Evolutionary conservation across 1,140 invertebrate species (phyloP), one percentile per base, ranked within the genome.

Genomic region (Steinernema feltiae): DNA sequence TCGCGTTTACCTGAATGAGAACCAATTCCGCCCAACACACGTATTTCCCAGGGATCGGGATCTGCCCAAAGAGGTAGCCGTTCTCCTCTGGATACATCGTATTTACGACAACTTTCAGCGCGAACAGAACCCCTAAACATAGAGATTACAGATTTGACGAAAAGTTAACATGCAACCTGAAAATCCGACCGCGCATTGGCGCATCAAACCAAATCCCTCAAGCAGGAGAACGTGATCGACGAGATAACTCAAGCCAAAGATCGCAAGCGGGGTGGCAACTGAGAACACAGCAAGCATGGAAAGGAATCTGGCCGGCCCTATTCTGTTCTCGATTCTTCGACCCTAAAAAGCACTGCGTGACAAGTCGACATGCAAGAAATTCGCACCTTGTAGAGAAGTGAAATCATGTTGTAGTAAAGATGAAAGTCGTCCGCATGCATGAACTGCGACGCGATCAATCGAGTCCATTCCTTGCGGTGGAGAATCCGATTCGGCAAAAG

Each of bases 321-420:
- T 90, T 77, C 87, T 87, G 2, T 85, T 87, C 82, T 92, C 91
- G 0, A 88, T 76, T 30, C 73, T 76, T 15, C 77, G 77, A 18
- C 77, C 77, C 77, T 78, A 69, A n/a, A 78, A 78, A 27, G 15
- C n/a, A n/a, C n/a, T n/a, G n/a, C n/a, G n/a, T n/a, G n/a, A n/a
- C n/a, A n/a, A n/a, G n/a, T n/a, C n/a, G n/a, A n/a, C n/a, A n/a
- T n/a, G n/a, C n/a, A n/a, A n/a, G n/a, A n/a, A n/a, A n/a, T n/a
- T n/a, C n/a, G 7, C 53, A 91, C 91, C 87, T 92, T 92, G 29
- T 90, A 85, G 7, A 91, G 84, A 46, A 92, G 90, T 0, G 91
- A 92, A 18, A 90, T 84, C 91, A 92, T 92, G 81, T 92, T 92
- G 82, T 91, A 92, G 82, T 92, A 92, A 0, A 92, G 87, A 87